phyloP scores from a whole-genome alignment of 1,140 invertebrate genomes.

The Rhopalosiphum maidis region DNA sequence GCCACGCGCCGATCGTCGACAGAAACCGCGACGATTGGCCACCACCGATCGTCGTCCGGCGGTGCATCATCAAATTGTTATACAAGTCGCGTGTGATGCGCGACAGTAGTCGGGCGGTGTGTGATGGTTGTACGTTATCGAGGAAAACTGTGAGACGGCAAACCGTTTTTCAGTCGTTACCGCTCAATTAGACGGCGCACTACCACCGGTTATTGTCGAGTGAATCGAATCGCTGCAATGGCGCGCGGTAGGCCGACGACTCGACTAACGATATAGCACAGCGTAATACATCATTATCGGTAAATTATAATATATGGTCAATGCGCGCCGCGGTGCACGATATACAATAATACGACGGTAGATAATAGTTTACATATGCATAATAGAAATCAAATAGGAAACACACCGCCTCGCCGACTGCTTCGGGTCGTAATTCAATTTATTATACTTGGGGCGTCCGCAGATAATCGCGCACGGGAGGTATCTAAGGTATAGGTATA shows the following conservation, averaged over 20 bases:
- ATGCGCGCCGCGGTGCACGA: not conserved
- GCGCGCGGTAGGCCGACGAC: not conserved
- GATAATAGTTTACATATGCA: not conserved
- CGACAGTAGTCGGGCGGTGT: not conserved
- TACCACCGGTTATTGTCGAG: not conserved
- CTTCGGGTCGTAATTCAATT: not conserved
- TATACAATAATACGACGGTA: not conserved
- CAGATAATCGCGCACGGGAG: not conserved
- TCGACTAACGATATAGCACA: not conserved
- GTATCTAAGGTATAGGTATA: not conserved
- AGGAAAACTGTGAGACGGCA: not conserved
- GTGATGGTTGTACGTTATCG: not conserved
- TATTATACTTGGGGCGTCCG: conserved; percentile 1
- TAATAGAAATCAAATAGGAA: conserved; percentile 8
- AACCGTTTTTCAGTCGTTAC: not conserved
- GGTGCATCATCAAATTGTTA: not conserved
- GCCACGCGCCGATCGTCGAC: not conserved
- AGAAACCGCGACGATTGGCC: not conserved
- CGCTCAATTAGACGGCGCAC: not conserved
- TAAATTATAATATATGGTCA: not conserved
- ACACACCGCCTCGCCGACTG: not conserved
- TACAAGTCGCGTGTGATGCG: not conserved
- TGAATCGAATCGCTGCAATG: not conserved
- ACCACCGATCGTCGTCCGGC: not conserved
- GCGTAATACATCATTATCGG: not conserved